These are phyloP conservation scores for Podarcis muralis DNA, from an alignment of 2,113 vertebrate genomes.

Conservation along the genomic window DNA sequence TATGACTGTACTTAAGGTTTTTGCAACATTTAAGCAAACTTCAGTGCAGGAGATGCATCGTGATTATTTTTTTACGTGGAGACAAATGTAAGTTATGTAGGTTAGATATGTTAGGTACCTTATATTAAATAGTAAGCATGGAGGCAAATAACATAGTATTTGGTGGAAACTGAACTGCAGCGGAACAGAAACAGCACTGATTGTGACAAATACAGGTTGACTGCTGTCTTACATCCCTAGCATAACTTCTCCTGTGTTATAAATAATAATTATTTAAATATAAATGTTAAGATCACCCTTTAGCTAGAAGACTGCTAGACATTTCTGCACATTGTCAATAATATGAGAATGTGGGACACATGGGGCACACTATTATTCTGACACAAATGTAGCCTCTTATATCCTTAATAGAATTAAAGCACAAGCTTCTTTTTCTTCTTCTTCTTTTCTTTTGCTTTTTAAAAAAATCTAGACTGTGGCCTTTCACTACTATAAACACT, in stretches of 20 bases:
- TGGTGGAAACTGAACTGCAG: too few species aligned
- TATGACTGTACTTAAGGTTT: too few species aligned
- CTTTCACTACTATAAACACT: slow-evolving; percentile 65
- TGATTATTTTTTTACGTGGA: too few species aligned
- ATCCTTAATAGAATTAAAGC: slow-evolving; percentile 58
- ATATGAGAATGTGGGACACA: slow-evolving; percentile 46
- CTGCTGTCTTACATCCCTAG: background rate
- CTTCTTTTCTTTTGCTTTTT: background rate
- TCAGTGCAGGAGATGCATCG: too few species aligned
- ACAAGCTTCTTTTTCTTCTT: slow-evolving; percentile 24
- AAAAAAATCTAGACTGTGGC: slow-evolving; percentile 50
- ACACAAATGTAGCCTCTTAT: slow-evolving; percentile 58
- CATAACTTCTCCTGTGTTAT: slow-evolving; percentile 18
- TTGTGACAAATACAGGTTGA: too few species aligned
- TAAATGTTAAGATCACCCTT: slow-evolving; percentile 4
- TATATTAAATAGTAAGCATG: too few species aligned
- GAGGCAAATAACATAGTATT: too few species aligned
- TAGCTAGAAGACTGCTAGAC: slow-evolving; percentile 18
- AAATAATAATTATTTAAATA: slow-evolving; percentile 39
- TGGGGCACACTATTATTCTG: slow-evolving; percentile 36
- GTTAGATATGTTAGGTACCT: too few species aligned
- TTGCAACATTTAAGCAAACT: too few species aligned
- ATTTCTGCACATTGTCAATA: slow-evolving; percentile 46
- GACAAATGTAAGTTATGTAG: too few species aligned
- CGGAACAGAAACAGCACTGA: too few species aligned